Conservation (phyloP, 1,140 invertebrate genomes). For the Mizuhopecten yessoensis region DNA sequence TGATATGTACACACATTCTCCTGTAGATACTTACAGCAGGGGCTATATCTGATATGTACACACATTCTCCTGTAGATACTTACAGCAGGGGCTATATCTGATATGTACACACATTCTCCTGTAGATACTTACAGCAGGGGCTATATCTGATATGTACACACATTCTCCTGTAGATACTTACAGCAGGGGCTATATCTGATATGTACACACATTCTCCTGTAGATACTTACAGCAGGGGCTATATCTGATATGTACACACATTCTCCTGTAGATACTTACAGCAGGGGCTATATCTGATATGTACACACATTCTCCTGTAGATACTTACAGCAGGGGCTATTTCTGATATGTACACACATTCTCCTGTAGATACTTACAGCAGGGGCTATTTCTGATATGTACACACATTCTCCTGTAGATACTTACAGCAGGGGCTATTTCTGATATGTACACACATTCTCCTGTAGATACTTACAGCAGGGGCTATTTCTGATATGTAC, state of each 20-base stretch:
- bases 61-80: not conserved
- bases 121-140: not conserved
- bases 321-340: too few species aligned
- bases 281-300: too few species aligned
- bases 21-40: not conserved
- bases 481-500: constrained; percentile 84
- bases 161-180: not conserved
- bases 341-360: too few species aligned
- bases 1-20: not conserved
- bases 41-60: not conserved
- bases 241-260: too few species aligned
- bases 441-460: constrained; percentile 78
- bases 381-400: too few species aligned
- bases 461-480: constrained; percentile 63
- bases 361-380: too few species aligned
- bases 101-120: not conserved
- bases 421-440: constrained; percentile 82
- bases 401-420: not conserved
- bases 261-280: too few species aligned
- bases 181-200: not conserved
- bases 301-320: too few species aligned
- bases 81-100: not conserved
- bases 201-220: not conserved
- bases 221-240: not conserved
- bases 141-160: not conserved